Conservation (phyloP, 1,140 invertebrate species). For the Eufriesea mexicana region DNA sequence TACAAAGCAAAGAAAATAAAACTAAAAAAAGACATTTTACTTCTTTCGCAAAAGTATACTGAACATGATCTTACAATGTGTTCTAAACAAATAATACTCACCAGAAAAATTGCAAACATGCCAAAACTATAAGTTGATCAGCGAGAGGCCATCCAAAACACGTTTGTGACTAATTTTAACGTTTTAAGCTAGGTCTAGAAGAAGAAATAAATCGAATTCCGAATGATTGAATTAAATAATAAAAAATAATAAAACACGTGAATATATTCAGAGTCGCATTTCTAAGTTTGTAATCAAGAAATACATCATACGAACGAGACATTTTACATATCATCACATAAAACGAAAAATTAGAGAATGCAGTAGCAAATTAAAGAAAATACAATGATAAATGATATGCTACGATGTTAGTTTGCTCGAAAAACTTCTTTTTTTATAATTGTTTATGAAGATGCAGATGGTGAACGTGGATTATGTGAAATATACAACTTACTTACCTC, state of each 20-base stretch:
- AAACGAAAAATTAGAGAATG: slow-evolving; percentile 1
- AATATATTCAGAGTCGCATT: slow-evolving; percentile 56
- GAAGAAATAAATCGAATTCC: slow-evolving; percentile 38
- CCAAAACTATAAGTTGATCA: background rate
- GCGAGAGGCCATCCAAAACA: background rate
- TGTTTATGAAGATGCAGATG: background rate
- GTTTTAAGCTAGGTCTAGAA: slow-evolving; percentile 42
- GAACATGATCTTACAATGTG: no score
- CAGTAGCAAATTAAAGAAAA: slow-evolving; percentile 37
- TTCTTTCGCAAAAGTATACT: background rate
- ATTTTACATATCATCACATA: slow-evolving; percentile 63
- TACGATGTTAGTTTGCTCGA: background rate
- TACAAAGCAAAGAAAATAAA: background rate
- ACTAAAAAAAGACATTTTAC: background rate
- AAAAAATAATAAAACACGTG: background rate
- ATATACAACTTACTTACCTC: background rate
- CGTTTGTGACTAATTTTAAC: background rate
- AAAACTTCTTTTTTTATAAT: background rate
- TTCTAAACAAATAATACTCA: slow-evolving; percentile 52
- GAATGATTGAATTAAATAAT: background rate
- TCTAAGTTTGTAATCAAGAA: slow-evolving; percentile 62
- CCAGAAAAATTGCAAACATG: slow-evolving; percentile 35
- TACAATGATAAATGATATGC: slow-evolving; percentile 12
- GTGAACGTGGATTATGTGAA: slow-evolving; percentile 31
- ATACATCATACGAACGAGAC: slow-evolving; percentile 74